A percentile compares a stretch with the other conserved stretches of the same genome.
Conservation (phyloP, 2,888 invertebrate genomes). For the Arge pagana region DNA sequence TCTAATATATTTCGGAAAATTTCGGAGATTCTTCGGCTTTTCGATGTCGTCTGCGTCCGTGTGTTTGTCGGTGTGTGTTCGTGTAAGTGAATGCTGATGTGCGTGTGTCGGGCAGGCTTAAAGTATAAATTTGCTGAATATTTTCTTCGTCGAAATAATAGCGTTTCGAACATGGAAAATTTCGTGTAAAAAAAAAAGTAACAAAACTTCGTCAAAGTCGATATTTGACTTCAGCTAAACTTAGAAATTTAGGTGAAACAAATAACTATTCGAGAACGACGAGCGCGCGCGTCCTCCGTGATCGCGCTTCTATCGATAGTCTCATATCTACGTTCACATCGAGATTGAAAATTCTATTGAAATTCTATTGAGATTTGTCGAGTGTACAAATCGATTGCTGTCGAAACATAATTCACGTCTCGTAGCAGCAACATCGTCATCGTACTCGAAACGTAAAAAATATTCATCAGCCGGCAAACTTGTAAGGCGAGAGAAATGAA, state of each 20-base stretch:
- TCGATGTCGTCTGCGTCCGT: neutral
- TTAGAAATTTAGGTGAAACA: slow-evolving; percentile 55
- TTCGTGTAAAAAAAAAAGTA: slow-evolving; percentile 33
- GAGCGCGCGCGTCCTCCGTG: too few relatives aligned
- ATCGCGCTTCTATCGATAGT: too few relatives aligned
- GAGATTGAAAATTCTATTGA: too few relatives aligned
- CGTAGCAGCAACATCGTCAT: too few relatives aligned
- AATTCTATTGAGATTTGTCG: too few relatives aligned
- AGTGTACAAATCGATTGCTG: too few relatives aligned
- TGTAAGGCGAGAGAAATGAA: neutral
- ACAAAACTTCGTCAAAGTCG: slow-evolving; percentile 27
- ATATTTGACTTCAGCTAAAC: slow-evolving; percentile 57
- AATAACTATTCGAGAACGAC: slow-evolving; percentile 37
- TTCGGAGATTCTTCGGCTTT: slow-evolving; percentile 6
- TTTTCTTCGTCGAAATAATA: slow-evolving; percentile 41
- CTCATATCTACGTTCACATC: neutral
- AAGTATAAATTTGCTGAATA: slow-evolving; percentile 20
- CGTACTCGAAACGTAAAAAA: neutral
- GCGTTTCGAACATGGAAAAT: slow-evolving; percentile 46
- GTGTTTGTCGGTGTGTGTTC: neutral
- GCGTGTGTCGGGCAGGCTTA: neutral
- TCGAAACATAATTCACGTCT: too few relatives aligned
- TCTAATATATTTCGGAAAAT: too few relatives aligned
- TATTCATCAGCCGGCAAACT: neutral
- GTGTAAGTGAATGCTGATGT: neutral